Percentiles rank a stretch among this genome's conserved stretches.
These are phyloP conservation scores for Cirrhinus molitorella DNA, from an alignment of 2,797 vertebrate species.

Conservation along the genomic window DNA sequence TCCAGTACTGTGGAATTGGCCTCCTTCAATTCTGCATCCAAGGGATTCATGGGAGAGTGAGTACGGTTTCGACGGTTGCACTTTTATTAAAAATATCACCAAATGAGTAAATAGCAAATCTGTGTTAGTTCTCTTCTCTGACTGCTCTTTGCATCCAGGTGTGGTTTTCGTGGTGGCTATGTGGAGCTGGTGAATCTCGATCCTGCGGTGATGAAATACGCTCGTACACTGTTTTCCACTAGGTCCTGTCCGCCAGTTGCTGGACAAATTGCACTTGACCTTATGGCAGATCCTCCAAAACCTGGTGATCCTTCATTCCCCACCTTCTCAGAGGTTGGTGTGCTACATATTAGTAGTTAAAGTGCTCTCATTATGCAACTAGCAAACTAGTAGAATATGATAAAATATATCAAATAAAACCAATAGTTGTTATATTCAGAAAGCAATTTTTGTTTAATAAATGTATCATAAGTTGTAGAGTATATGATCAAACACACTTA, in stretches of 20 bases:
- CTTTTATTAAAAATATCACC: background rate
- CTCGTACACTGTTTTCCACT: conserved; percentile 34
- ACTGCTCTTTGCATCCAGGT: conserved; percentile 63
- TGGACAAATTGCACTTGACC: conserved; percentile 77
- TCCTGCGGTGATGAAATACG: conserved; percentile 59
- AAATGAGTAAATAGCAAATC: background rate
- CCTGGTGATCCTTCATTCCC: conserved; percentile 76
- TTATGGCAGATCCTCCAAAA: conserved; percentile 75
- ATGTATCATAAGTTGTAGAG: too few relatives aligned
- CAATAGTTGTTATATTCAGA: too few relatives aligned
- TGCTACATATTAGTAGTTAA: background rate
- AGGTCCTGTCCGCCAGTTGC: conserved; percentile 44
- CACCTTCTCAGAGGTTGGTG: conserved; percentile 64
- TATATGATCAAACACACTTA: too few relatives aligned
- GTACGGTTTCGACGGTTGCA: conserved; percentile 62
- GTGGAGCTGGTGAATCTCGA: conserved; percentile 80
- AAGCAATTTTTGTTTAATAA: too few relatives aligned
- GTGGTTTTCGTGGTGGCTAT: conserved; percentile 79
- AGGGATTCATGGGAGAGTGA: conserved; percentile 88
- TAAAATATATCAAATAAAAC: too few relatives aligned
- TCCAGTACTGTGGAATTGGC: conserved; percentile 81
- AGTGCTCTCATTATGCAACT: too few relatives aligned
- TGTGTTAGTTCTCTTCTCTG: conserved; percentile 1
- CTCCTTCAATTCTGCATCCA: conserved; percentile 89
- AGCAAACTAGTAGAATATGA: too few relatives aligned